Evolutionary conservation across 2,113 vertebrate species (phyloP).

Genomic region (Columba janthina): DNA sequence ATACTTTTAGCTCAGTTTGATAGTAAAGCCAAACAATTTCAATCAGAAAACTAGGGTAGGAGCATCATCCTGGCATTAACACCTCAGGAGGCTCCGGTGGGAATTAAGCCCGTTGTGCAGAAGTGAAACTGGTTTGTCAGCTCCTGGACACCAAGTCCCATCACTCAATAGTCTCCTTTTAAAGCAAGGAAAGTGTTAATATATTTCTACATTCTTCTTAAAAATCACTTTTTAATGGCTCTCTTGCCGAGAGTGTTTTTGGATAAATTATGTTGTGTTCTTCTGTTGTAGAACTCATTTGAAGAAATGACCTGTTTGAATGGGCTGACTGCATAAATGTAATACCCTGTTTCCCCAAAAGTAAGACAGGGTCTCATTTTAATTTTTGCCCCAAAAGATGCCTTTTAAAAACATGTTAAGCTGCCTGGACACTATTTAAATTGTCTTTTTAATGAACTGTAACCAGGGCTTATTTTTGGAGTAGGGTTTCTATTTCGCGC

Average conservation of each 20-base stretch:
- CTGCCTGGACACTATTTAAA: no score
- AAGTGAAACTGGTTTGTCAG: not conserved
- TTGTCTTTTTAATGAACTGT: no score
- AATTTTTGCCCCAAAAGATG: no score
- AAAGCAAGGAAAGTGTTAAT: not conserved
- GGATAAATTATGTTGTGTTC: not conserved
- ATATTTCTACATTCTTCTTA: not conserved
- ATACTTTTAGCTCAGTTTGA: not conserved
- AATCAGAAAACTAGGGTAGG: not conserved
- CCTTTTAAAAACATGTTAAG: no score
- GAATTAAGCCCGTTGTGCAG: not conserved
- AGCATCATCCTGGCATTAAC: not conserved
- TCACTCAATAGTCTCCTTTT: not conserved
- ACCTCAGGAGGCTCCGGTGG: not conserved
- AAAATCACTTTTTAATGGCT: not conserved
- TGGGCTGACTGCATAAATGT: fast-evolving
- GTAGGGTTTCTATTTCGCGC: no score
- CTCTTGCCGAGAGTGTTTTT: not conserved
- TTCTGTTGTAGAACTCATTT: not conserved
- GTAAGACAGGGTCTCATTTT: no score
- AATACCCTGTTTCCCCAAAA: no score
- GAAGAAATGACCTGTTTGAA: not conserved
- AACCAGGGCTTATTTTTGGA: no score
- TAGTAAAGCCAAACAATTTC: not conserved
- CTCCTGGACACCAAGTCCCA: fast-evolving